Evolutionary conservation across 1,140 invertebrate species (phyloP).

Genomic region (Scaptomyza montana): DNA sequence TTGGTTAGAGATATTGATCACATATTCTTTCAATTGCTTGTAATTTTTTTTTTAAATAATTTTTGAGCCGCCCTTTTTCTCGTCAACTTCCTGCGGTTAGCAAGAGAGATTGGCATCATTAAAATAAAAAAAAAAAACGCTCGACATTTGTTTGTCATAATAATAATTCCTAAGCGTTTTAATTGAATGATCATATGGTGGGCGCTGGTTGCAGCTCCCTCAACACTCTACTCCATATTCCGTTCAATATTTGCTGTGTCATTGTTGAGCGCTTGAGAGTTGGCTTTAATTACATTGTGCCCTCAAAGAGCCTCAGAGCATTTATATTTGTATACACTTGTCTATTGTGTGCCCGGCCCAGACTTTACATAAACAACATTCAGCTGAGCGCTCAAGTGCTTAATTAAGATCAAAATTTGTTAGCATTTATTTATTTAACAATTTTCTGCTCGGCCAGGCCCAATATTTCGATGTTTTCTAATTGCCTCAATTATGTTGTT

Average conservation of each 20-base stretch:
- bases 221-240: background rate
- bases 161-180: slow-evolving; percentile 79
- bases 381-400: slow-evolving; percentile 68
- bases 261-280: slow-evolving; percentile 63
- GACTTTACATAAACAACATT: slow-evolving; percentile 75
- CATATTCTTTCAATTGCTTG: slow-evolving; percentile 62
- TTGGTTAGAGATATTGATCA: slow-evolving; percentile 51
- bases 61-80: slow-evolving; percentile 32
- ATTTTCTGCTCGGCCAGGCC: slow-evolving; percentile 54
- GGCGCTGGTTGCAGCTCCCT: slow-evolving; percentile 55
- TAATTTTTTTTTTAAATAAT: slow-evolving; percentile 28
- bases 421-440: slow-evolving; percentile 72
- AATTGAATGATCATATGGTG: slow-evolving; percentile 78
- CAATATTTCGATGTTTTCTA: slow-evolving; percentile 81
- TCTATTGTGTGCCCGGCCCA: slow-evolving; percentile 23
- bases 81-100: slow-evolving; percentile 62
- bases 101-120: slow-evolving; percentile 70
- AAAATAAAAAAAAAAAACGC: slow-evolving; percentile 17
- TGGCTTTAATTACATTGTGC: slow-evolving; percentile 52
- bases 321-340: slow-evolving; percentile 19
- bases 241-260: slow-evolving; percentile 51
- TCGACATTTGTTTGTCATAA: slow-evolving; percentile 75
- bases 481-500: slow-evolving; percentile 76
- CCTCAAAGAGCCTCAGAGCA: slow-evolving; percentile 12
- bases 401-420: slow-evolving; percentile 73